These are phyloP conservation scores for Spea hammondii DNA, from an alignment of 2,797 vertebrate species.

Conservation along the genomic window DNA sequence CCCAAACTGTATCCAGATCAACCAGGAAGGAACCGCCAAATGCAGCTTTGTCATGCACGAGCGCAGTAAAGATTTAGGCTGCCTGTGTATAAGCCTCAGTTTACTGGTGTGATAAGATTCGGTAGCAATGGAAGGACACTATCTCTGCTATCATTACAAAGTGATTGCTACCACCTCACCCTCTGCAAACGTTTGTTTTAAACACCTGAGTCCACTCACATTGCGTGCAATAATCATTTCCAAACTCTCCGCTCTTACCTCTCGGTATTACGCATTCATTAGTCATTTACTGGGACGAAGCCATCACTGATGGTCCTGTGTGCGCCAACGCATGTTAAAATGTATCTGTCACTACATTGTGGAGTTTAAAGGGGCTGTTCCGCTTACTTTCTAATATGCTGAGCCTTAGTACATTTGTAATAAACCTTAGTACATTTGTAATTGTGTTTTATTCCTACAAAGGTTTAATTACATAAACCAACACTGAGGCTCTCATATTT, in stretches of 20 bases:
- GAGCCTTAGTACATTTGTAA: too few species aligned
- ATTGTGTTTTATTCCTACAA: too few species aligned
- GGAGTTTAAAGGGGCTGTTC: too few species aligned
- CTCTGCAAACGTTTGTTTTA: conserved; percentile 36
- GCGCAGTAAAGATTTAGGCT: neutral
- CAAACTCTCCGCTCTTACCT: conserved; percentile 51
- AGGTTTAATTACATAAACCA: too few species aligned
- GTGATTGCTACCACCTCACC: conserved; percentile 19
- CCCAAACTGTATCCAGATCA: too few species aligned
- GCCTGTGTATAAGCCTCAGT: neutral
- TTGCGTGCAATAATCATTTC: conserved; percentile 49
- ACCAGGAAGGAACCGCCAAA: too few species aligned
- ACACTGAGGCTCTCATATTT: neutral
- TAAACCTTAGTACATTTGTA: too few species aligned
- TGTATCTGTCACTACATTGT: too few species aligned
- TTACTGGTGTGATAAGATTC: neutral
- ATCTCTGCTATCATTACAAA: neutral
- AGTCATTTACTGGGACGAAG: conserved; percentile 55
- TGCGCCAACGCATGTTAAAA: too few species aligned
- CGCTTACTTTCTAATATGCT: too few species aligned
- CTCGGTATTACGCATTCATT: conserved; percentile 31
- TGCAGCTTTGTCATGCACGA: neutral
- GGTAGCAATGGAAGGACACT: too few species aligned
- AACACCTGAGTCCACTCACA: conserved; percentile 54
- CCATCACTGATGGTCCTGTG: neutral